Base-by-base conservation (phyloP, 2,113 vertebrate species). In the Notiomystis cincta region DNA sequence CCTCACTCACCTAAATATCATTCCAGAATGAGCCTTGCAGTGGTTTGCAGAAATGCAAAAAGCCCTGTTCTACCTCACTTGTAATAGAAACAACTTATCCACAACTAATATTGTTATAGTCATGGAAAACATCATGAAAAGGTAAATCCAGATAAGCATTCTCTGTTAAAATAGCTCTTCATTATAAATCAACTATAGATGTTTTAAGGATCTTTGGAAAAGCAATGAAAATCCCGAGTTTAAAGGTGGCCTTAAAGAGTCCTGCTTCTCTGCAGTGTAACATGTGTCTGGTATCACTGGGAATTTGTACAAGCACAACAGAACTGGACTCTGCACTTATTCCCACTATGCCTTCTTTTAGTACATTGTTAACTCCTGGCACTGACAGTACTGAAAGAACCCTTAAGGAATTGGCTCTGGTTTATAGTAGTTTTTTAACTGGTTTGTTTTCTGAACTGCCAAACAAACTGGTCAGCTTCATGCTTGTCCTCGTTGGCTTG, bases 1-100 rank as follows among this genome's bases (percentile, higher is more conserved):
- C 3, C 64, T 89, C 27, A 0, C n/a, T 70, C 56, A 54, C 60
- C 10, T n/a, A 7, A 20, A 0, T 7, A 5, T 23, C 24, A 37
- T 50, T 48, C 56, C 42, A 47, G 25, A 57, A 28, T 9, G 57
- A 45, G 37, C 13, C 48, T 70, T 81, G 35, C 40, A 8, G 28
- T 10, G 58, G 28, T 21, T 42, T n/a, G 42, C 13, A 70, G n/a
- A 67, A 72, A 54, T 19, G 20, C 44, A 44, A 17, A 62, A 33
- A 71, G 13, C 7, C 10, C 33, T 66, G 0, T 73, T 50, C 30
- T 61, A 53, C 33, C 48, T 30, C 7, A 7, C 4, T 13, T 57
- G 14, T 33, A 23, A 35, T 76, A 60, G 67, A 70, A 65, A 4
- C 22, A 53, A n/a, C 28, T 35, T 57, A n/a, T 0, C 14, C 14